These are phyloP conservation scores for Polymixis lichenea DNA, from an alignment of 2,888 invertebrate species.

Conservation along the genomic window DNA sequence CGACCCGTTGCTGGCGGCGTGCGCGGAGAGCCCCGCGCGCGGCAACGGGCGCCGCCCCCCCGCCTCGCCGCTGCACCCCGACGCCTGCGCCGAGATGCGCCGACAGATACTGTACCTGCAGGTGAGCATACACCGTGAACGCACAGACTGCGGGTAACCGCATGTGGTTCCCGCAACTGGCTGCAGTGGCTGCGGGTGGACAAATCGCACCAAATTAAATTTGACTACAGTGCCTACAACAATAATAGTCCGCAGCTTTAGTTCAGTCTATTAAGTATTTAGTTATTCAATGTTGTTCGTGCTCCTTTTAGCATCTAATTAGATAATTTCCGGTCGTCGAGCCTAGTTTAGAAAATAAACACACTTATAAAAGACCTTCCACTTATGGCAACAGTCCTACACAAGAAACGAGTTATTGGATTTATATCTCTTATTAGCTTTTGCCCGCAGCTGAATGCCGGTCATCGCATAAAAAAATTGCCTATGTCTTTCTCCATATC, in stretches of 20 bases:
- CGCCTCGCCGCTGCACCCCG: constrained; percentile 91
- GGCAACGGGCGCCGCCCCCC: constrained; percentile 91
- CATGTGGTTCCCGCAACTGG: background rate
- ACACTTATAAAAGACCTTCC: background rate
- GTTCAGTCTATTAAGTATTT: background rate
- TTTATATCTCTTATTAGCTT: background rate
- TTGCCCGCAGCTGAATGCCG: too few relatives aligned
- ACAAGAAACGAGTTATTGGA: background rate
- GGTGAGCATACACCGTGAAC: constrained; percentile 67
- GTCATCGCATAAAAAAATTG: too few relatives aligned
- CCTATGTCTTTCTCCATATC: too few relatives aligned
- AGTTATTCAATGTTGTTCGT: background rate
- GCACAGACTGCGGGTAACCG: background rate
- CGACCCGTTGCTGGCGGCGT: constrained; percentile 95
- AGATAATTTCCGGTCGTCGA: constrained; percentile 5
- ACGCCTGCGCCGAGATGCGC: constrained; percentile 94
- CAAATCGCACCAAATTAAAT: too few relatives aligned
- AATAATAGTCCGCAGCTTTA: too few relatives aligned
- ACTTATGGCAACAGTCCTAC: background rate
- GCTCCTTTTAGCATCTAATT: background rate
- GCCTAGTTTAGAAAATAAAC: constrained; percentile 8
- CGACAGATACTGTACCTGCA: constrained; percentile 96
- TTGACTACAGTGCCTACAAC: too few relatives aligned
- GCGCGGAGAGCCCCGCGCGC: constrained; percentile 90
- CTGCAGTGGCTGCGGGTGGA: background rate